phyloP scores from a whole-genome alignment of 1,140 invertebrate genomes.

The Drosophila bipectinata region DNA sequence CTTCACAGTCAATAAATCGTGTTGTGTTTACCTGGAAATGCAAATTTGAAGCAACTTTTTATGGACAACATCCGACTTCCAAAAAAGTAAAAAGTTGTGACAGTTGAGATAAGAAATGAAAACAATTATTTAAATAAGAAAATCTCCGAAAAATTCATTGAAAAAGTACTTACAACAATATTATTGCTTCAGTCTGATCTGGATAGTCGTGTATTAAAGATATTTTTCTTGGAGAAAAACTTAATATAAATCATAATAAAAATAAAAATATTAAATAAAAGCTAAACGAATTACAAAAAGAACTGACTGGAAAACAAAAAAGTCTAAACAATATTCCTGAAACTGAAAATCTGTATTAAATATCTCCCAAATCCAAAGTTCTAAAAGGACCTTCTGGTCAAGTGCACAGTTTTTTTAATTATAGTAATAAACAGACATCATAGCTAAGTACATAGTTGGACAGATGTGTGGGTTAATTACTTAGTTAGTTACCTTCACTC shows the following conservation, averaged over 20 bases:
- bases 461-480: conserved; percentile 42
- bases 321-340: no score
- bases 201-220: neutral
- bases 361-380: neutral
- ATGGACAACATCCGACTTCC: neutral
- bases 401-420: conserved; percentile 13
- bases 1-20: conserved; percentile 27
- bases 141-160: neutral
- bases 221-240: no score
- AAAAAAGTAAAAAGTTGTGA: neutral
- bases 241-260: no score
- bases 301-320: no score
- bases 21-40: neutral
- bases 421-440: neutral
- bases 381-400: conserved; percentile 10
- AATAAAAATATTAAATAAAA: no score
- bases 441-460: conserved; percentile 13
- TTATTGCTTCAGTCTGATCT: neutral
- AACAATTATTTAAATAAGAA: conserved; percentile 2
- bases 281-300: no score
- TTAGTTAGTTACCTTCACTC: conserved; percentile 30
- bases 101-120: neutral
- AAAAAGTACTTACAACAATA: neutral
- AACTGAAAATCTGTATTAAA: no score
- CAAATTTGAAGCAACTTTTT: neutral